Conservation (phyloP, 30 jellyfish, hydroid and myxozoan species). For the Aurelia sp. region DNA sequence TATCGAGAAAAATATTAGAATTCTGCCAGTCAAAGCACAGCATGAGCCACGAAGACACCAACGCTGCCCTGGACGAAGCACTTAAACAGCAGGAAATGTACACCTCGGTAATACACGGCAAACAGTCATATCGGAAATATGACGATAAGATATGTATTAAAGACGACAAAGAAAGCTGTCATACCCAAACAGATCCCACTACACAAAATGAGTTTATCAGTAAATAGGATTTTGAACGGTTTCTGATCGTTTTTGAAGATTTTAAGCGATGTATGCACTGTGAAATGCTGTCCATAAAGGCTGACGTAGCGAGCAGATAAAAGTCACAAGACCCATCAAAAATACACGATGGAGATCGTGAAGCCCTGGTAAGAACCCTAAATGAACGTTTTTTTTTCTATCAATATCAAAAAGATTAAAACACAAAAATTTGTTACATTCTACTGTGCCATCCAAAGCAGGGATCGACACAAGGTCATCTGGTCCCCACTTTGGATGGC, state of each 20-base stretch:
- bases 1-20: background rate
- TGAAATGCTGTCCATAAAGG: no score
- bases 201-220: background rate
- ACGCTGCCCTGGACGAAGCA: constrained; percentile 18
- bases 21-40: constrained; percentile 20
- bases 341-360: constrained; percentile 10
- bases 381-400: no score
- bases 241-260: no score
- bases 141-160: constrained; percentile 3
- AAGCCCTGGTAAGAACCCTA: background rate
- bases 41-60: constrained; percentile 1
- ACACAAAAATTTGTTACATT: no score
- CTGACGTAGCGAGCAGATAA: background rate
- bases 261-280: no score
- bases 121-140: constrained; percentile 1
- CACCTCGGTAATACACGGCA: background rate
- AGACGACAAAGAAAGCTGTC: no score
- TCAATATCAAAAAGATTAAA: no score
- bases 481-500: no score
- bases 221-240: background rate
- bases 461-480: no score
- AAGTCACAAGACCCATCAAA: constrained; percentile 1
- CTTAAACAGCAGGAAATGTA: constrained; percentile 5
- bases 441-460: no score
- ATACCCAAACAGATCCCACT: background rate